Evolutionary conservation across 2,113 vertebrate genomes (phyloP).

Genomic region (Catagonus wagneri): DNA sequence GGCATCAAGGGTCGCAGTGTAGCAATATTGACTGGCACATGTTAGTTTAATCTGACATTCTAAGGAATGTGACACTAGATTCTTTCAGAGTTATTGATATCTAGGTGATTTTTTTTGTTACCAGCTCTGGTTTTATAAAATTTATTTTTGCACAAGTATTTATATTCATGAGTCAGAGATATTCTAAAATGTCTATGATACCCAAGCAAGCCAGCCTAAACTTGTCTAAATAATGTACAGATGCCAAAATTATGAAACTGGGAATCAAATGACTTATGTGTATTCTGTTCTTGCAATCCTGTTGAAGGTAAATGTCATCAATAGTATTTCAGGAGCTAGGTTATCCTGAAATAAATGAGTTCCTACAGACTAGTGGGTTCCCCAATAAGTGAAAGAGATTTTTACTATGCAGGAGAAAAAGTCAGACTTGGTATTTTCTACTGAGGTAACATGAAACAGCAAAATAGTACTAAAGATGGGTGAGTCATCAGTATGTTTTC

Average conservation of each 20-base stretch:
- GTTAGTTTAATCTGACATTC: conserved; percentile 96
- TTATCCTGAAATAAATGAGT: conserved; percentile 60
- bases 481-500: conserved; percentile 48
- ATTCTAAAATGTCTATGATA: conserved; percentile 84
- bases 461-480: conserved; percentile 13
- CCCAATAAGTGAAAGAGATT: conserved; percentile 28
- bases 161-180: conserved; percentile 90
- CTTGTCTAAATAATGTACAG: conserved; percentile 43
- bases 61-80: conserved; percentile 89
- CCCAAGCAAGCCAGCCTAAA: conserved; percentile 79
- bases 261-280: not conserved
- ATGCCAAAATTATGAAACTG: conserved; percentile 80
- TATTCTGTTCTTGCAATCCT: conserved; percentile 37
- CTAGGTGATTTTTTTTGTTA: conserved; percentile 86
- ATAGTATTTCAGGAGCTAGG: not conserved
- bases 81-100: conserved; percentile 89
- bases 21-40: conserved; percentile 96
- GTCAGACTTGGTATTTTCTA: not conserved
- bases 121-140: conserved; percentile 86
- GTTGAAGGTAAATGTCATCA: conserved; percentile 38
- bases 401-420: not conserved
- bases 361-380: not conserved
- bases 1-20: conserved; percentile 95
- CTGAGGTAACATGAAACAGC: conserved; percentile 37
- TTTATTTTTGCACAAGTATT: conserved; percentile 88